Base-by-base conservation (phyloP, 2,888 invertebrate genomes). In the Cephonodes hylas region DNA sequence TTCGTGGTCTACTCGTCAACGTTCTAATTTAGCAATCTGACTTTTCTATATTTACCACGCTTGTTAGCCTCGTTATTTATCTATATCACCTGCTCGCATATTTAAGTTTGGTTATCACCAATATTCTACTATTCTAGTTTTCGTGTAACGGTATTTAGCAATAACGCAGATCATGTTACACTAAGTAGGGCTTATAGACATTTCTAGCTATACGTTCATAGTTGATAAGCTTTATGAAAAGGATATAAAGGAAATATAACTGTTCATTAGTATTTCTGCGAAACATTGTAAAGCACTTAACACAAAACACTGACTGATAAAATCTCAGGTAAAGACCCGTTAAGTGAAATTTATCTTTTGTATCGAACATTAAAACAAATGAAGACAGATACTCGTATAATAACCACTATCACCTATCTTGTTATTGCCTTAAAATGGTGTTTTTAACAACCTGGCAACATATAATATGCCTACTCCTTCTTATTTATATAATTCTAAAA, bases 1-100 rank as follows among this genome's bases (percentile, higher is more conserved):
- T 31, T 22, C 34, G 59, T 22, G 59, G 59, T 48, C 48, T 48
- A 23, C 22, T 46, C n/a, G 31, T 31, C 57, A 34, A 25, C 13
- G 15, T 27, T 18, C n/a, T 7, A 57, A 57, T 27, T 31, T 18
- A 31, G 57, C 18, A 31, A 60, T 42, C 34, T 60, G 22, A 15
- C 38, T 60, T 60, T 48, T 18, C 7, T 38, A 48, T 60, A 60
- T 60, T 60, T 23, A 34, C 46, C n/a, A 60, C 38, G 22, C 6
- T 13, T 48, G 31, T 60, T n/a, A 45, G 45, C 38, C 45, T 34
- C 31, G 22, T 59, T 59, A 34, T 46, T 34, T 60, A 60, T 48
- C 46, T 22, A 7, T 57, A 8, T 44, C 18, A 44, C 45, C 18
- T 20, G 44, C 22, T 57, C 38, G 57, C 20, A 13, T 23, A 58